These are phyloP conservation scores for Sycophila sp. DNA, from an alignment of 1,140 invertebrate species.

Conservation along the genomic window DNA sequence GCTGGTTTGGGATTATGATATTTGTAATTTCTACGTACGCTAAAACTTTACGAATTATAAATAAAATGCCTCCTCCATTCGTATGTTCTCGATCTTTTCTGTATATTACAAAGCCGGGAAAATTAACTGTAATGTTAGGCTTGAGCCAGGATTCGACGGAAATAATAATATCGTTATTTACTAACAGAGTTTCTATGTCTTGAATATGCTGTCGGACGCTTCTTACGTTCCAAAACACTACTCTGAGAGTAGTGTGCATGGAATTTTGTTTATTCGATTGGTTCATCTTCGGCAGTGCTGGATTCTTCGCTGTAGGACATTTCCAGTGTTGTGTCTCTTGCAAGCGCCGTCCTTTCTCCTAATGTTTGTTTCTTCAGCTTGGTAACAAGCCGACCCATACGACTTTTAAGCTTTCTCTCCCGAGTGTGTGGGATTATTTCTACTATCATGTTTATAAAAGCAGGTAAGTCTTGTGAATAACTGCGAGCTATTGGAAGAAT, in stretches of 20 bases:
- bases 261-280: too few relatives aligned
- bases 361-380: not conserved
- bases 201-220: not conserved
- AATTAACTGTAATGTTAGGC: not conserved
- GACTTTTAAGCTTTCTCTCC: not conserved
- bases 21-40: not conserved
- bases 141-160: not conserved
- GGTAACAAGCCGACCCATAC: not conserved
- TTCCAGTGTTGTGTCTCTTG: not conserved
- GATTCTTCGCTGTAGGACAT: not conserved
- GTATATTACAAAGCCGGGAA: not conserved
- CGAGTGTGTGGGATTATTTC: not conserved
- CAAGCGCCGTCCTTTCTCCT: not conserved
- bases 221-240: not conserved
- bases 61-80: not conserved
- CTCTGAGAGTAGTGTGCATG: not conserved
- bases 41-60: conserved; percentile 2
- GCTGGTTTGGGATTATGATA: not conserved
- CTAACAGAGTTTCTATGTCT: not conserved
- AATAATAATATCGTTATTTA: not conserved
- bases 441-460: not conserved
- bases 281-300: not conserved
- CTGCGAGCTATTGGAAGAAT: not conserved
- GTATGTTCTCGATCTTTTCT: not conserved
- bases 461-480: not conserved